These are phyloP conservation scores for Schmidtea mediterranea DNA, from an alignment of 1,140 invertebrate species.

Conservation along the genomic window DNA sequence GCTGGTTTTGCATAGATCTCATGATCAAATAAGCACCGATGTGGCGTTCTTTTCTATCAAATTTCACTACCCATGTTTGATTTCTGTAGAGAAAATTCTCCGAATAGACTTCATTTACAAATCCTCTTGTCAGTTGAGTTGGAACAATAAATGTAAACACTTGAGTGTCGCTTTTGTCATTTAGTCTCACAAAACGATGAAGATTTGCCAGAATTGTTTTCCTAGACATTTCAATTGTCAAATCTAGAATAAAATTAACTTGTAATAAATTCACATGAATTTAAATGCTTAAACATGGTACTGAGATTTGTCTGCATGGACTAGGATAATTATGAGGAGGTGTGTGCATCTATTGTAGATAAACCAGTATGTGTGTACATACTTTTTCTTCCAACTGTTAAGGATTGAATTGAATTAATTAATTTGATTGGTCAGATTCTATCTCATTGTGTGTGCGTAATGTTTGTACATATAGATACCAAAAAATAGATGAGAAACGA, in stretches of 20 bases:
- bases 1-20: conserved; percentile 41
- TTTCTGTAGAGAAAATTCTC: conserved; percentile 50
- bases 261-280: too few species aligned
- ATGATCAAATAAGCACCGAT: conserved; percentile 53
- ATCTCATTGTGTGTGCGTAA: too few species aligned
- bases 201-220: conserved; percentile 41
- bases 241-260: not conserved
- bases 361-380: too few species aligned
- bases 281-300: too few species aligned
- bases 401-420: too few species aligned
- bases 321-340: too few species aligned
- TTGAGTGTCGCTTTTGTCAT: conserved; percentile 52
- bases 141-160: conserved; percentile 30
- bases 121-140: conserved; percentile 13
- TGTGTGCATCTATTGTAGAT: too few species aligned
- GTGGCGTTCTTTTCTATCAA: conserved; percentile 46
- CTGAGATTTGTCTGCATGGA: too few species aligned
- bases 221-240: not conserved
- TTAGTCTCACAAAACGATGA: conserved; percentile 51
- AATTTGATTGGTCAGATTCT: too few species aligned
- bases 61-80: conserved; percentile 58
- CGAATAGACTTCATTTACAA: conserved; percentile 14
- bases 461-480: too few species aligned
- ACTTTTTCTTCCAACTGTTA: too few species aligned
- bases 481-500: too few species aligned